Percentiles rank a stretch among this genome's conserved stretches.
Evolutionary conservation across 2,113 vertebrate genomes (phyloP).

Genomic region (Alethe castanea): DNA sequence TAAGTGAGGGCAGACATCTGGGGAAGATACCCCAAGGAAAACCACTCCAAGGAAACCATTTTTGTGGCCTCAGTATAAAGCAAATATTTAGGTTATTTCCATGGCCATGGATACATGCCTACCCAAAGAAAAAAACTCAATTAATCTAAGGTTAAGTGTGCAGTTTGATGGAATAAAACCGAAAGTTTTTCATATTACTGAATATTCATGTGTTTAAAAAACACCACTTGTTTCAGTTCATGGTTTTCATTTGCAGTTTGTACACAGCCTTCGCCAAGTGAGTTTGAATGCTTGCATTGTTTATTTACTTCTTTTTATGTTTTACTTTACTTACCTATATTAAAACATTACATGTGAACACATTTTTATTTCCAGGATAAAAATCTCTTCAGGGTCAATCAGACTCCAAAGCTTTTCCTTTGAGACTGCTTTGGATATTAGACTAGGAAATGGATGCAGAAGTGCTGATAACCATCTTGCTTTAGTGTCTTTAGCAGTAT

Average conservation of each 20-base stretch:
- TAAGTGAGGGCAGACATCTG: neutral
- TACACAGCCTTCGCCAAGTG: neutral
- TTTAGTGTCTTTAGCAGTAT: neutral
- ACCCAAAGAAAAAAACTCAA: neutral
- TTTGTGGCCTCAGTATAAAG: neutral
- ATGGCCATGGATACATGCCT: accelerated
- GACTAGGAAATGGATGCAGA: neutral
- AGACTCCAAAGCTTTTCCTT: neutral
- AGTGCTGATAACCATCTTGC: neutral
- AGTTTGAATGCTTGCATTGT: neutral
- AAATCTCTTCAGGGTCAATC: neutral
- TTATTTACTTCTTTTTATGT: neutral
- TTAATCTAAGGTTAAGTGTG: neutral
- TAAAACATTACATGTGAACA: neutral
- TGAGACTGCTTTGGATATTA: neutral
- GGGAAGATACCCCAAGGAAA: neutral
- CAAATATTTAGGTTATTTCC: neutral
- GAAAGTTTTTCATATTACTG: neutral
- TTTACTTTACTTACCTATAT: neutral
- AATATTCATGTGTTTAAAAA: neutral
- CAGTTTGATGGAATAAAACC: neutral
- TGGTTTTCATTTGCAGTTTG: neutral
- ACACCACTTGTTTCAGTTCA: neutral
- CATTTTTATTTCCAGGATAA: neutral
- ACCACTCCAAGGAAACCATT: neutral